Evolutionary conservation across 2,888 invertebrate species (phyloP).

Genomic region (Pogonocherus hispidulus): DNA sequence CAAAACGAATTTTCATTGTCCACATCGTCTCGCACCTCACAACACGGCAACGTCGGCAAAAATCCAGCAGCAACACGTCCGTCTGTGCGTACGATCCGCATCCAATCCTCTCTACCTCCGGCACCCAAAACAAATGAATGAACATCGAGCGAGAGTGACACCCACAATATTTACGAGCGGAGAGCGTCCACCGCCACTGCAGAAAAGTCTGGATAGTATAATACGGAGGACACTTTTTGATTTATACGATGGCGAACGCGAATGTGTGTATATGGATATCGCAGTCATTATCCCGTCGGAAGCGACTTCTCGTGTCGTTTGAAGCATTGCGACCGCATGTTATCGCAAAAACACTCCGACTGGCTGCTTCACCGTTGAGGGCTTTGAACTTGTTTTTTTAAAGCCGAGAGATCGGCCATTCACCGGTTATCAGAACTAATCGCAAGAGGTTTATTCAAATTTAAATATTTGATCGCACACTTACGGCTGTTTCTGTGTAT

Average conservation of each 20-base stretch:
- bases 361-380: not conserved
- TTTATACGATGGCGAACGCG: slow-evolving; percentile 10
- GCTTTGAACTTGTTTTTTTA: slow-evolving; percentile 27
- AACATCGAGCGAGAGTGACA: not conserved
- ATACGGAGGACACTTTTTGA: slow-evolving; percentile 1
- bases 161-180: slow-evolving; percentile 9
- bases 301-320: slow-evolving; percentile 25
- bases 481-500: not conserved
- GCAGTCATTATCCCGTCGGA: slow-evolving; percentile 33
- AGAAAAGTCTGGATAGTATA: slow-evolving; percentile 20
- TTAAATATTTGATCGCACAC: not conserved
- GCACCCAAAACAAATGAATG: slow-evolving; percentile 5
- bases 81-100: too few species aligned
- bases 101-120: too few species aligned
- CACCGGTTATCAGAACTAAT: not conserved
- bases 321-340: slow-evolving; percentile 22
- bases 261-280: slow-evolving; percentile 20
- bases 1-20: too few species aligned
- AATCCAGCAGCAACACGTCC: too few species aligned
- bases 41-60: too few species aligned
- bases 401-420: not conserved
- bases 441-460: not conserved
- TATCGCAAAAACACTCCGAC: slow-evolving; percentile 19
- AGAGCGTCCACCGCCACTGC: slow-evolving; percentile 4
- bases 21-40: too few species aligned